Conservation (phyloP, 2,113 vertebrate genomes). For the Anas platyrhynchos region DNA sequence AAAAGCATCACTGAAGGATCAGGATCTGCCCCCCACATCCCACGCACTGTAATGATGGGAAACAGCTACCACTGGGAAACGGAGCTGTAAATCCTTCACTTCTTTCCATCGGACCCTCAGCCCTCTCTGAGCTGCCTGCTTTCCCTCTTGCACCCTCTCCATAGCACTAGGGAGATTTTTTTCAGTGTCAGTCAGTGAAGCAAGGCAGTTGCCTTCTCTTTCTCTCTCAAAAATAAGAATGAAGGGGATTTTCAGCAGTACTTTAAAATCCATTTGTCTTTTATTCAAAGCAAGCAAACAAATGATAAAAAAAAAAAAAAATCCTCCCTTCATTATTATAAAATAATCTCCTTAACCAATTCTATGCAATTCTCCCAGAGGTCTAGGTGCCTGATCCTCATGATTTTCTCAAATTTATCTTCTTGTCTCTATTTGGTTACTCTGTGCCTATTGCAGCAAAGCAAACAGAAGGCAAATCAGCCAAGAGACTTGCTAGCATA, state of each 20-base stretch:
- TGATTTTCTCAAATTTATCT: neutral
- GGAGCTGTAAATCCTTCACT: constrained; percentile 16
- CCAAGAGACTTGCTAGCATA: neutral
- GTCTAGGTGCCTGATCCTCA: neutral
- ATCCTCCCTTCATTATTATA: neutral
- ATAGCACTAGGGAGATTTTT: neutral
- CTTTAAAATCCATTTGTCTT: neutral
- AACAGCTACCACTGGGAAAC: neutral
- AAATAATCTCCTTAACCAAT: neutral
- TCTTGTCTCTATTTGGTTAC: neutral
- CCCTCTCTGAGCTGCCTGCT: neutral
- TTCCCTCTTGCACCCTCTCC: neutral
- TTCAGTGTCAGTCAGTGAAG: neutral
- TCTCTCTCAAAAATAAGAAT: neutral
- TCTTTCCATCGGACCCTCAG: neutral
- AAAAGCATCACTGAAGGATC: neutral
- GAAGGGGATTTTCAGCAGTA: neutral
- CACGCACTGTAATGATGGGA: neutral
- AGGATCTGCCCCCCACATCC: neutral
- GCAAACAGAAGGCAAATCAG: neutral
- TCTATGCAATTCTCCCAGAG: neutral
- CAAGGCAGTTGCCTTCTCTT: neutral
- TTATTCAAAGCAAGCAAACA: neutral
- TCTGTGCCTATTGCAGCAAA: neutral
- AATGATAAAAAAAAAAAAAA: neutral